Evolutionary conservation across 2,797 vertebrate genomes (phyloP), one percentile per base, ranked within the genome.

Genomic region (Acipenser transmontanus): DNA sequence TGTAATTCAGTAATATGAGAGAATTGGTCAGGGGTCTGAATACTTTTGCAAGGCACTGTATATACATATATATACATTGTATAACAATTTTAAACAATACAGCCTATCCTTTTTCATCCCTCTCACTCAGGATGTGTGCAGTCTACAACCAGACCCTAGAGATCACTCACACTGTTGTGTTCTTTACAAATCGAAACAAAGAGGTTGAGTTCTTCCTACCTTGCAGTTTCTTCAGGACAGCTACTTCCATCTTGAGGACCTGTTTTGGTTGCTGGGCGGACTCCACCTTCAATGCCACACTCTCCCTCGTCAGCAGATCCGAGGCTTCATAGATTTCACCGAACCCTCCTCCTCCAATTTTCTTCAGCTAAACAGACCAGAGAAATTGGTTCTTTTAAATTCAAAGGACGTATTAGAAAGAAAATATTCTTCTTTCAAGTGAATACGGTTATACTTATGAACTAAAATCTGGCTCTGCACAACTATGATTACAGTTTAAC

Each of bases 221-320:
- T 88, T 98, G 96, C 61, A 98, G 89, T 77, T 98, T 98, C 84
- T 98, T 98, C 72, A 98, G 86, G 62, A 98, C 96, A 0, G 96
- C 96, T 79, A 98, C 96, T 86, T 98, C 96, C 96, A 98, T 98
- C 90, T 98, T 98, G 77, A 98, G 92, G 73, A 98, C 96, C 78
- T 98, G 96, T 73, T 98, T 98, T 76, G 96, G 96, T 76, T 98
- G 96, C 86, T 96, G 95, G 60, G 96, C 96, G 7, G 96, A 98
- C 79, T 98, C 96, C 79, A 98, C 96, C 81, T 98, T 98, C 80
- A 98, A 87, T 52, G 96, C 96, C 81, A 98, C 95, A 0, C 98
- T 98, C 86, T 98, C 96, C 71, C 94, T 89, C 8, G 95, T 98
- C 88, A 98, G 88, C 74, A 97, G 85, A 82, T 98, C 96, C 85